A percentile compares a stretch with the other conserved stretches of the same genome.
These are phyloP conservation scores for Raja brachyura DNA, from an alignment of 2,113 vertebrate species.

Conservation along the genomic window DNA sequence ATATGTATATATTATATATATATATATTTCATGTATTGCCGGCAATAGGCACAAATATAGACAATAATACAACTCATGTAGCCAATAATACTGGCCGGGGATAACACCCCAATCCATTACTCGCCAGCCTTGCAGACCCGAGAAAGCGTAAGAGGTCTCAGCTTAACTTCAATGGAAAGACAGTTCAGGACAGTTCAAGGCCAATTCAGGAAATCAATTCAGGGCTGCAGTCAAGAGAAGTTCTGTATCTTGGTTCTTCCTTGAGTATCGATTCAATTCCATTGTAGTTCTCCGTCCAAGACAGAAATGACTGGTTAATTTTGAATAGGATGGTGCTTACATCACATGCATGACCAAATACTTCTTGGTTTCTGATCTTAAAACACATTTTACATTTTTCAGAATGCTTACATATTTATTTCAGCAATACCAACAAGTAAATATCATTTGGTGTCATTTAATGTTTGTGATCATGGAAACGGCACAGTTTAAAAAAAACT, in stretches of 20 bases:
- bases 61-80: too few relatives aligned
- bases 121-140: too few relatives aligned
- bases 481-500: not conserved
- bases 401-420: not conserved
- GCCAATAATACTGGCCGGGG: too few relatives aligned
- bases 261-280: not conserved
- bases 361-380: not conserved
- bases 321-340: not conserved
- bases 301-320: not conserved
- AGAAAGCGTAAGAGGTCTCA: too few relatives aligned
- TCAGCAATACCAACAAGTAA: not conserved
- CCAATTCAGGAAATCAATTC: not conserved
- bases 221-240: too few relatives aligned
- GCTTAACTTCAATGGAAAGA: too few relatives aligned
- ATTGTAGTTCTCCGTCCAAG: too few relatives aligned
- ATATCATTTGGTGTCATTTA: not conserved
- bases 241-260: not conserved
- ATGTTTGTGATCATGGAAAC: not conserved
- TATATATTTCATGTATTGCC: too few relatives aligned
- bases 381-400: not conserved
- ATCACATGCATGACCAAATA: not conserved
- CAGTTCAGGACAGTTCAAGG: too few relatives aligned
- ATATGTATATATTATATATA: not conserved
- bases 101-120: too few relatives aligned
- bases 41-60: too few relatives aligned